A percentile compares a stretch with the other conserved stretches of the same genome.
phyloP scores from a whole-genome alignment of 2,797 vertebrate species.

The Pelobates cultripes region DNA sequence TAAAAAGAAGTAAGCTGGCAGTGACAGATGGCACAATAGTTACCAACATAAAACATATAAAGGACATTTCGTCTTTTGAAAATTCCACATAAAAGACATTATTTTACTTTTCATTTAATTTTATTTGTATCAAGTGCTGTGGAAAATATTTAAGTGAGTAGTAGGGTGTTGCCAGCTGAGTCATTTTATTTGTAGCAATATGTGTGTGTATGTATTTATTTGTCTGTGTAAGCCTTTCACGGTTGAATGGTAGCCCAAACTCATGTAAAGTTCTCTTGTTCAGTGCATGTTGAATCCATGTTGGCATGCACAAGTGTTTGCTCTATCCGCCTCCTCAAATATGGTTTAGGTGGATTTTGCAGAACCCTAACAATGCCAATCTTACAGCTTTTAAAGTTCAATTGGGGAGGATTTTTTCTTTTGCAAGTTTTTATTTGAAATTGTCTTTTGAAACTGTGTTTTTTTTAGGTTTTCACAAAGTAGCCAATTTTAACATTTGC shows the following conservation, averaged over 20 bases:
- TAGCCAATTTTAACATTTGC: slow-evolving; percentile 26
- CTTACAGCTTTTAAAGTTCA: slow-evolving; percentile 31
- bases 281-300: slow-evolving; percentile 18
- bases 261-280: slow-evolving; percentile 9
- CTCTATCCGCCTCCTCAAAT: slow-evolving; percentile 31
- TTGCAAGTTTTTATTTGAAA: slow-evolving; percentile 27
- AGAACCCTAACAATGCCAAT: slow-evolving; percentile 36
- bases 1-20: slow-evolving; percentile 8
- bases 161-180: background rate
- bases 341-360: slow-evolving; percentile 17
- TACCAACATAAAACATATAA: too few species aligned
- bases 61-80: too few species aligned
- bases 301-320: slow-evolving; percentile 10
- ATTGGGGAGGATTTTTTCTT: slow-evolving; percentile 44
- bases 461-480: slow-evolving; percentile 31
- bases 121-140: background rate
- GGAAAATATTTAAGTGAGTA: background rate
- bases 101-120: too few species aligned
- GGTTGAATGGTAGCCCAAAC: slow-evolving; percentile 11
- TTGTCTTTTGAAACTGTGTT: slow-evolving; percentile 3
- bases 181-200: background rate
- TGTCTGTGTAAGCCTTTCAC: slow-evolving; percentile 3
- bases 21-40: background rate
- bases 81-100: too few species aligned
- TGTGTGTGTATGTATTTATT: background rate